Evolutionary conservation across 2,888 invertebrate species (phyloP), one percentile per base, ranked within the genome.

Genomic region (Synanthedon tipuliformis): DNA sequence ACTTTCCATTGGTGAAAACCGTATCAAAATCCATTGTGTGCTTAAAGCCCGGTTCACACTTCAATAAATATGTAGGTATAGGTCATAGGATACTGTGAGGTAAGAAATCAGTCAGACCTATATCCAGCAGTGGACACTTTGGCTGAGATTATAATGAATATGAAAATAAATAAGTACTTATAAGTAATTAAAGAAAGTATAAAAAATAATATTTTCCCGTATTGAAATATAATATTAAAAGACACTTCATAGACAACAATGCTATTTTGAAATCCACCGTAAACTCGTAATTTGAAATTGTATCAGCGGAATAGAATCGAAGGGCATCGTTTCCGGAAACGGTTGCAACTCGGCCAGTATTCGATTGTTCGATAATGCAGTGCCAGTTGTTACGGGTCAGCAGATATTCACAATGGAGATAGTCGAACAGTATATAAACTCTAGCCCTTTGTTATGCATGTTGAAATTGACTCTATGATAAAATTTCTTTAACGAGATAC

Each of bases 311-410:
- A 45, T 45, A 10, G 45, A 45, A 45, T 45, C 13, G 45, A 45
- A 45, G n/a, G 15, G n/a, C 15, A 45, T 18, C 15, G 49, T 15
- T 50, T 50, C 60, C 62, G 68, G 66, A 66, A 66, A 56, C 54
- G 52, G 56, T 59, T 41, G 55, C 60, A 65, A 66, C 60, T 65
- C 64, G 62, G 68, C 58, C 64, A 61, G 53, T 48, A 15, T 50
- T 50, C 60, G 59, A 61, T 63, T 62, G 60, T 56, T 57, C 52
- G 54, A 59, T 15, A 16, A 12, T 59, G 58, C 64, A 59, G 59
- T 34, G 34, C 34, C 34, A 34, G 53, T 16, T 57, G 64, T 54
- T 57, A 55, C 64, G 62, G 69, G 68, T 69, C 69, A 68, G 59
- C 62, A 59, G 54, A 50, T 51, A 41, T 15, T 50, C 40, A 69